Evolutionary conservation across 2,888 invertebrate genomes (phyloP), one percentile per base, ranked within the genome.

Genomic region (Phyllotreta striolata): DNA sequence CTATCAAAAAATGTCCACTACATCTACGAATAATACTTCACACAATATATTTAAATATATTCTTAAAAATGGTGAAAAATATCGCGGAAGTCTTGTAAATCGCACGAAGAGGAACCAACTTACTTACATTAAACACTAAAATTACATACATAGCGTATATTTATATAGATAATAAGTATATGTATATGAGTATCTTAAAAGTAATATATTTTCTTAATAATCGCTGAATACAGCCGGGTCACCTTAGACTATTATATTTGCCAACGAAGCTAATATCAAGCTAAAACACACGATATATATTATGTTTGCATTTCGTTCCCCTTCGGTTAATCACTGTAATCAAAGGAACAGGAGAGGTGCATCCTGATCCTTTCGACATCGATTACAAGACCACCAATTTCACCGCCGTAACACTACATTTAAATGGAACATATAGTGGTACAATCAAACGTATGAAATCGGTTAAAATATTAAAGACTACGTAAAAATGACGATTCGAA

Each of bases 401-500:
- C 60, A 60, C 60, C 52, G 52, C 37, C 37, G 13, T 47, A 24
- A 40, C n/a, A 54, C 60, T 60, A 60, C 60, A 44, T 44, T 9
- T 54, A 52, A 60, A 52, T 3, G 24, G 54, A 56, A n/a, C n/a
- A 52, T 52, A 60, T 52, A 49, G 47, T 47, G 38, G 43, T 24
- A 24, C 24, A 24, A 24, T 60, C 37, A 37, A 60, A 60, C 43
- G 44, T 54, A 13, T 60, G 37, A 60, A 60, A 60, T 38, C 39
- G 52, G 52, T 60, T 63, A 3, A 24, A 24, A 63, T 55, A 52
- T 34, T 73, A 69, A 73, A 73, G 24, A 72, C 73, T 73, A 73
- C 73, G 72, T 73, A 73, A 73, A 71, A 73, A 73, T 69, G 61
- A 59, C 63, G 49, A 52, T 60, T 38, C 44, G 40, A 49, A 58